Base-by-base conservation (phyloP, 2,888 invertebrate species). In the Desoria tigrina region DNA sequence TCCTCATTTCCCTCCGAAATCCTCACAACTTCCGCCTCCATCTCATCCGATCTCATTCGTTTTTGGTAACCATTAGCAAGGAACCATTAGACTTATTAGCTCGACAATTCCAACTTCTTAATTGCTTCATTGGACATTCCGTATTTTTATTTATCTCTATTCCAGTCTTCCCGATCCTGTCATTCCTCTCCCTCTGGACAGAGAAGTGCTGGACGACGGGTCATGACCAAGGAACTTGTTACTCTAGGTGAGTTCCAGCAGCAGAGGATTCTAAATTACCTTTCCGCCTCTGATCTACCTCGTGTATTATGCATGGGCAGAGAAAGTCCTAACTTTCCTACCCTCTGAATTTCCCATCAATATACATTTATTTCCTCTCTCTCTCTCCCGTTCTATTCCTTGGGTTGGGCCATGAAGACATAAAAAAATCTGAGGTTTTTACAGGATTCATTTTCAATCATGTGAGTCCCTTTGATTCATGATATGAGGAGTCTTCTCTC, bases 211-310 rank as follows among this genome's bases (percentile, higher is more conserved):
- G 76, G 76, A 72, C 70, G 11, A 50, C 62, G 7, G 67, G 69
- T 28, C 64, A 69, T 53, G 74, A 76, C 54, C 67, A 72, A 61
- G 76, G 76, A 56, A 76, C 76, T 9, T 76, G 76, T 50, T 68
- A 60, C 45, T 66, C 74, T 1, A 67, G 61, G 74, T 74, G 58
- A 24, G 45, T 53, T 11, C 16, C 23, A 14, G 23, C n/a, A n/a
- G n/a, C n/a, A n/a, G 42, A 21, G 26, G 32, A 32, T 66, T 50
- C 21, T 21, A 56, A 32, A 28, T 27, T 53, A 16, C 6, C 24
- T 24, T 11, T 32, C 32, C 32, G 4, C 11, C 24, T 32, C 21
- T 49, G 32, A 57, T 27, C 3, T 24, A 27, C 28, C 24, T 16
- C 14, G 39, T 16, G 3, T 37, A 11, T 42, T 49, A 18, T 51